Evolutionary conservation across 92 coral and sea anemone genomes (phyloP).

Genomic region (Palythoa grandis): DNA sequence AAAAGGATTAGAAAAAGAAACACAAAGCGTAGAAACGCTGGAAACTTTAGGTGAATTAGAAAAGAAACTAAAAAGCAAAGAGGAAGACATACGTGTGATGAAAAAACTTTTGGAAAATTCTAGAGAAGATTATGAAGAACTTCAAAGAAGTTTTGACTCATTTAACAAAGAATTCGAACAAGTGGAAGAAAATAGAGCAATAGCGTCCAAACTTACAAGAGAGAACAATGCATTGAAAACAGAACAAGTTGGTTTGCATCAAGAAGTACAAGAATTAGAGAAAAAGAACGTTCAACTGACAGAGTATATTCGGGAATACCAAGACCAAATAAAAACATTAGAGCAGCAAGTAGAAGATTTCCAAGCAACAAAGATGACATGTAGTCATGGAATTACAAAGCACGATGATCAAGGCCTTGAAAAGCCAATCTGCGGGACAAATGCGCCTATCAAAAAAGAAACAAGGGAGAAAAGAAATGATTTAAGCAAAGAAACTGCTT

Average conservation of each 20-base stretch:
- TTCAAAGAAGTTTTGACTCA: slow-evolving; percentile 40
- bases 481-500: not conserved
- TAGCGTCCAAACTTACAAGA: not conserved
- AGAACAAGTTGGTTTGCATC: slow-evolving; percentile 1
- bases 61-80: slow-evolving; percentile 37
- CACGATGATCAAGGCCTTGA: not conserved
- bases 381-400: not conserved
- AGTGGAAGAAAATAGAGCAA: slow-evolving; percentile 38
- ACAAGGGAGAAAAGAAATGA: not conserved
- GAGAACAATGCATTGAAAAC: slow-evolving; percentile 23
- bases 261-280: slow-evolving; percentile 3
- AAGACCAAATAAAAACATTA: slow-evolving; percentile 8
- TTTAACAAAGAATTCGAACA: slow-evolving; percentile 39
- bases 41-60: slow-evolving; percentile 20
- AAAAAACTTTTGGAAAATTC: slow-evolving; percentile 36
- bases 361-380: not conserved
- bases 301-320: slow-evolving; percentile 7
- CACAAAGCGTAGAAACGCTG: slow-evolving; percentile 32
- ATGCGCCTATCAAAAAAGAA: not conserved
- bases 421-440: not conserved
- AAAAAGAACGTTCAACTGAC: slow-evolving; percentile 3
- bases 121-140: slow-evolving; percentile 40
- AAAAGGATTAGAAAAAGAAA: slow-evolving; percentile 15
- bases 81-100: slow-evolving; percentile 44
- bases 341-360: slow-evolving; percentile 17